A percentile compares a stretch with the other conserved stretches of the same genome.
These are phyloP conservation scores for Lymantria monacha DNA, from an alignment of 2,888 invertebrate genomes.

Conservation along the genomic window DNA sequence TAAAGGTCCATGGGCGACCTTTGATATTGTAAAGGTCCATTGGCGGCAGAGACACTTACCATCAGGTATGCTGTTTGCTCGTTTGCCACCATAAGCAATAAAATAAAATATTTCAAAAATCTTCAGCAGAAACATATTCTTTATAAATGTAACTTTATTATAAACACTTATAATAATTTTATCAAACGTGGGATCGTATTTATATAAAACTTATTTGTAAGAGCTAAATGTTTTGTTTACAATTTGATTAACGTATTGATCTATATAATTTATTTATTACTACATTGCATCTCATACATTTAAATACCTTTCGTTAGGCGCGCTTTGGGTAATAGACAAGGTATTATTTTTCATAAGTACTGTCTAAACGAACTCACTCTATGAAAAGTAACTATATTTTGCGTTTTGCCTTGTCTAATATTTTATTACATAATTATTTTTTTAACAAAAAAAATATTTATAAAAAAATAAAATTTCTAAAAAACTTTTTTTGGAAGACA, in stretches of 20 bases:
- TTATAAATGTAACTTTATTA: constrained; percentile 3
- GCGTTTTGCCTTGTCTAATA: no score
- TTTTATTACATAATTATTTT: no score
- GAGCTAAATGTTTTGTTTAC: constrained; percentile 22
- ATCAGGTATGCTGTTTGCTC: no score
- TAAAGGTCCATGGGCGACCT: no score
- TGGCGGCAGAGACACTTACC: no score
- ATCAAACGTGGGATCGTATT: neutral
- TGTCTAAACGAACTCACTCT: neutral
- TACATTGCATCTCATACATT: constrained; percentile 17
- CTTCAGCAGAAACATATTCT: constrained; percentile 16
- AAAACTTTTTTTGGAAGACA: no score
- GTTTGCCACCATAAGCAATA: no score
- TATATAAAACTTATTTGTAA: constrained; percentile 14
- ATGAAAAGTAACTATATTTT: no score
- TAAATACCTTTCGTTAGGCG: constrained; percentile 33
- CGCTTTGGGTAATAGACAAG: constrained; percentile 16
- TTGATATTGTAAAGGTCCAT: no score
- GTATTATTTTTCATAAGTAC: neutral
- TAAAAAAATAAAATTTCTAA: no score
- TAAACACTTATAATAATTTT: no score
- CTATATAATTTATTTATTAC: constrained; percentile 27
- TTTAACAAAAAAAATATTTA: no score
- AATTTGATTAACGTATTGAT: constrained; percentile 28
- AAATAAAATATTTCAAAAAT: neutral